These are phyloP conservation scores for Diadema setosum DNA, from an alignment of 35 echinoderm and acorn worm species.

Conservation along the genomic window DNA sequence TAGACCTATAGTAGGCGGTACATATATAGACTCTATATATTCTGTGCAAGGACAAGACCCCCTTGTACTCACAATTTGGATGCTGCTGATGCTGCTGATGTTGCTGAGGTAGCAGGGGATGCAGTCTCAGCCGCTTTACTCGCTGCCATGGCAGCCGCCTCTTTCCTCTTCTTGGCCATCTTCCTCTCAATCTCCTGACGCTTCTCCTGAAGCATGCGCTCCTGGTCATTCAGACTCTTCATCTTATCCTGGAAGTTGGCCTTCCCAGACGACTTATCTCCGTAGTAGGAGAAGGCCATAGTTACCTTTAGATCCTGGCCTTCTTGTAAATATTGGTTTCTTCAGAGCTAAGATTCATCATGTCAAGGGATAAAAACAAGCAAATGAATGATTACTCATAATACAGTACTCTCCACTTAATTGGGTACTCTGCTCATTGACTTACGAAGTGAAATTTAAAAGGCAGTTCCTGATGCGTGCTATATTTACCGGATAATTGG, in stretches of 20 bases:
- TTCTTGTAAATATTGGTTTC: no score
- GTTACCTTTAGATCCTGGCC: no score
- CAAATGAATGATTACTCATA: no score
- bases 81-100: background rate
- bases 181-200: constrained; percentile 86
- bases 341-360: no score
- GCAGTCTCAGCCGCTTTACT: background rate
- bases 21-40: background rate
- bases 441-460: no score
- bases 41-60: background rate
- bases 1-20: background rate
- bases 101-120: background rate
- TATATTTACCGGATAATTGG: no score
- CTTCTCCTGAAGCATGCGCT: constrained; percentile 78
- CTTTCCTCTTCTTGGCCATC: constrained; percentile 77
- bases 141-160: constrained; percentile 13
- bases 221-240: constrained; percentile 69
- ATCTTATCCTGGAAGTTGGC: constrained; percentile 39
- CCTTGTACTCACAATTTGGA: constrained; percentile 29
- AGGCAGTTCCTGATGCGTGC: no score
- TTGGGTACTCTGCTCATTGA: no score
- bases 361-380: no score
- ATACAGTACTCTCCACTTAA: no score
- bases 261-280: background rate
- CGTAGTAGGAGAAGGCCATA: constrained; percentile 26